Percentiles rank a stretch among this genome's conserved stretches.
Conservation (phyloP, 2,888 invertebrate species). For the Phyllotreta cruciferae region DNA sequence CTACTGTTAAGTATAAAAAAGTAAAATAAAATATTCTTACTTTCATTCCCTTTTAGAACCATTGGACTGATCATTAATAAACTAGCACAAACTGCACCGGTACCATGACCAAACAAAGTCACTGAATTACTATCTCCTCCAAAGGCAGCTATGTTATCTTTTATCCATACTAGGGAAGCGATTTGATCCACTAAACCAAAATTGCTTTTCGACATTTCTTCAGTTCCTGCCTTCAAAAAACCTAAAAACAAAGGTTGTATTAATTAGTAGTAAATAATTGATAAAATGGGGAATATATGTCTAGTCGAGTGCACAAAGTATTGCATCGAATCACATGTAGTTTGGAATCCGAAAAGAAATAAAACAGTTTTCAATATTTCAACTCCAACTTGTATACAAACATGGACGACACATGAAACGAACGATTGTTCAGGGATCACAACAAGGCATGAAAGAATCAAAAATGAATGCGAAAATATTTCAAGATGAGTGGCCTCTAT, state of each 20-base stretch:
- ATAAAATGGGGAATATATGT: too few relatives aligned
- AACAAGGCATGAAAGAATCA: constrained; percentile 24
- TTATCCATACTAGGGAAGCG: constrained; percentile 94
- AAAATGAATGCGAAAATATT: constrained; percentile 30
- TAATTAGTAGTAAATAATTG: too few relatives aligned
- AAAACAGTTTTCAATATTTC: constrained; percentile 2
- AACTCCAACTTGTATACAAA: constrained; percentile 1
- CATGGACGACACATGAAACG: constrained; percentile 2
- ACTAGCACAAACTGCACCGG: constrained; percentile 93
- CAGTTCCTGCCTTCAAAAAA: constrained; percentile 66
- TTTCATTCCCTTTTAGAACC: constrained; percentile 60
- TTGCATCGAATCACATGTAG: too few relatives aligned
- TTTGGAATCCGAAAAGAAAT: neutral
- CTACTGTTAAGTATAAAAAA: too few relatives aligned
- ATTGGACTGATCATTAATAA: constrained; percentile 93
- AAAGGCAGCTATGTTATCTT: constrained; percentile 89
- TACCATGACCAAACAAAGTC: constrained; percentile 93
- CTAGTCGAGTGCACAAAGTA: too few relatives aligned
- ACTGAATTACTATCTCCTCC: constrained; percentile 89
- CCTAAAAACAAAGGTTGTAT: constrained; percentile 17
- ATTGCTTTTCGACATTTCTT: constrained; percentile 80
- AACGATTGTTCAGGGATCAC: constrained; percentile 17
- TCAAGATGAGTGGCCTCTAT: constrained; percentile 40
- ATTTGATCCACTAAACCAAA: constrained; percentile 94
- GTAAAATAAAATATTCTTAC: constrained; percentile 47